Base-by-base conservation (phyloP, 2,888 invertebrate species). In the Balanococcus diminutus region DNA sequence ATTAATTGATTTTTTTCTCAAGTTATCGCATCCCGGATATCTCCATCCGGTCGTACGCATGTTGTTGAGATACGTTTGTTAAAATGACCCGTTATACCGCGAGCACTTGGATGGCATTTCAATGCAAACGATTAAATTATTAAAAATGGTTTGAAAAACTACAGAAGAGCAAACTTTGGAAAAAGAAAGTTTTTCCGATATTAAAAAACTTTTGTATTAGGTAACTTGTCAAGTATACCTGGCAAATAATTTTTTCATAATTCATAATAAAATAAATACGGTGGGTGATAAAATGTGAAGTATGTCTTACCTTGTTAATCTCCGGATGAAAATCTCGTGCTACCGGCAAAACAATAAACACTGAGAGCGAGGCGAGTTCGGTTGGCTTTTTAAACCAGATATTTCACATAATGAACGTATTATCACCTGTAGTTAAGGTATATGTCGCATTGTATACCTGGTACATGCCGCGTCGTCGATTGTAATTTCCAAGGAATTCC, bases 331-430 rank as follows among this genome's bases (percentile, higher is more conserved):
- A 83, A 61, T 61, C 85, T 79, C 31, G 75, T 51, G 51, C 72
- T 75, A 28, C 75, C 46, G 85, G 85, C 85, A 85, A 85, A 85
- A 85, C 85, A 85, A 85, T 75, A 75, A 85, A 85, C 85, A 85
- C 85, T 85, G 85, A 39, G 85, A 79, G 25, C 14, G 79, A 46
- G 25, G 19, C 19, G 1, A 79, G n/a, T 6, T 19, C 11, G n/a
- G 31, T 51, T 75, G 25, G 39, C 72, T 85, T 85, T 85, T 85
- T 85, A 85, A 85, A 84, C 84, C 39, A 51, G 83, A 36, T 56
- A 36, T 36, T 61, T 61, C 61, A 61, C 67, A 79, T 85, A 51
- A 31, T 42, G 9, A 51, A 46, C 31, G 51, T 51, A 42, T 85
- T 79, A 85, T 79, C 85, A 79, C 85, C 42, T 85, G 85, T 72